Evolutionary conservation across 2,888 invertebrate species (phyloP).

Genomic region (Folsomia manolachei): DNA sequence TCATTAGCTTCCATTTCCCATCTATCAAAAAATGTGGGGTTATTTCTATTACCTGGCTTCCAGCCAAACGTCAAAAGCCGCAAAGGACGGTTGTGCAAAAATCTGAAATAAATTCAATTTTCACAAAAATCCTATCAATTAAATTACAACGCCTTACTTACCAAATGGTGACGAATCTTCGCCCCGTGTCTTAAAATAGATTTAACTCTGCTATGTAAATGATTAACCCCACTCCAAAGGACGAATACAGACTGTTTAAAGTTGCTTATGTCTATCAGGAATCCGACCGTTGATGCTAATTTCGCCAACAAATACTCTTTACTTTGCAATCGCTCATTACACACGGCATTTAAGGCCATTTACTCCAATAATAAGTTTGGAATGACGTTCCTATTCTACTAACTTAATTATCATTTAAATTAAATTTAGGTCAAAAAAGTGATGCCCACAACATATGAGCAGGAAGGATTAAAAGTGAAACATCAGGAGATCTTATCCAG

Average conservation of each 20-base stretch:
- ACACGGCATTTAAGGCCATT: slow-evolving; percentile 47
- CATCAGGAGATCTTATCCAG: no score
- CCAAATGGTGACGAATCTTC: slow-evolving; percentile 44
- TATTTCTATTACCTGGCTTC: slow-evolving; percentile 33
- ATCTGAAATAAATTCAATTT: slow-evolving; percentile 38
- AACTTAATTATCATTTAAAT: no score
- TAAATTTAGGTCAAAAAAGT: no score
- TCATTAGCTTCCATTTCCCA: no score
- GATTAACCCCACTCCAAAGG: slow-evolving; percentile 35
- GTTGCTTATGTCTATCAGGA: slow-evolving; percentile 44
- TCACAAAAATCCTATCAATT: neutral
- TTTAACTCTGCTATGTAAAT: slow-evolving; percentile 43
- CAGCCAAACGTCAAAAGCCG: slow-evolving; percentile 48
- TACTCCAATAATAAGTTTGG: slow-evolving; percentile 3
- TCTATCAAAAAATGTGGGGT: neutral
- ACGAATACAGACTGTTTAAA: slow-evolving; percentile 43
- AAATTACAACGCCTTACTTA: slow-evolving; percentile 28
- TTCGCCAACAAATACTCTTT: slow-evolving; percentile 40
- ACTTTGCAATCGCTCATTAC: slow-evolving; percentile 45
- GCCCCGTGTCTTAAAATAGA: slow-evolving; percentile 46
- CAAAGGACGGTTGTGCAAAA: slow-evolving; percentile 45
- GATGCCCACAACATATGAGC: no score
- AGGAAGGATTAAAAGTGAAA: no score
- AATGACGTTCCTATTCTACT: no score
- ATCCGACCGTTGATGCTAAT: slow-evolving; percentile 39